A percentile compares a stretch with the other conserved stretches of the same genome.
phyloP scores from a whole-genome alignment of 1,140 invertebrate genomes.

The Drosophila sechellia region DNA sequence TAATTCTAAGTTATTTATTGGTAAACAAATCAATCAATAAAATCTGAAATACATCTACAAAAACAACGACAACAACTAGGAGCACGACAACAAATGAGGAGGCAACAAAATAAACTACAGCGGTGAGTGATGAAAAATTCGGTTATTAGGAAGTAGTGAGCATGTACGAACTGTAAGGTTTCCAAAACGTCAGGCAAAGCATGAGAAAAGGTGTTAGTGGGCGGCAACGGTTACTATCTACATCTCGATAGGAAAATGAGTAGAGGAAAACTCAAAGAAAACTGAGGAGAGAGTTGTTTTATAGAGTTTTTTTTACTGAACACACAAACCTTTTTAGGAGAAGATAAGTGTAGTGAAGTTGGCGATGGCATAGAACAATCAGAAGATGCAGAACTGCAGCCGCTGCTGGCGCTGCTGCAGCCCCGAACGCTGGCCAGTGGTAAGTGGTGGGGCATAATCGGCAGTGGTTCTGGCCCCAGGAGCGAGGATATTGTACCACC shows the following conservation, averaged over 20 bases:
- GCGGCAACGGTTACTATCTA: constrained; percentile 23
- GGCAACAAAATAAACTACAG: constrained; percentile 7
- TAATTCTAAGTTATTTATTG: background rate
- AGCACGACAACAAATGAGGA: constrained; percentile 60
- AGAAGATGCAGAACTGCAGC: constrained; percentile 84
- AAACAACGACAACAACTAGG: constrained; percentile 39
- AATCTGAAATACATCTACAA: constrained; percentile 18
- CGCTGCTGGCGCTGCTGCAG: constrained; percentile 77
- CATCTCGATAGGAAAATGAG: constrained; percentile 46
- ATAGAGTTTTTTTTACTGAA: constrained; percentile 66
- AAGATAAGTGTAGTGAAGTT: constrained; percentile 85
- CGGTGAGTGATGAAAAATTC: constrained; percentile 23
- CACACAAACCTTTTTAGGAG: constrained; percentile 85
- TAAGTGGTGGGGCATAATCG: constrained; percentile 26
- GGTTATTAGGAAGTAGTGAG: background rate
- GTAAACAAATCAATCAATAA: constrained; percentile 2
- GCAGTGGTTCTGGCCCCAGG: constrained; percentile 35
- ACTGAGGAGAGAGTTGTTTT: constrained; percentile 49
- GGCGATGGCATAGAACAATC: constrained; percentile 85
- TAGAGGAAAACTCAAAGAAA: constrained; percentile 44
- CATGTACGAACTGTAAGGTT: background rate
- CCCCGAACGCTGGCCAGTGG: constrained; percentile 38
- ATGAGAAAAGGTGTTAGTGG: constrained; percentile 18
- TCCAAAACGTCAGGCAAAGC: constrained; percentile 31
- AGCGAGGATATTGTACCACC: constrained; percentile 28